Evolutionary conservation across 2,113 vertebrate genomes (phyloP), one percentile per base, ranked within the genome.

Genomic region (Sinocyclocheilus maitianheensis): DNA sequence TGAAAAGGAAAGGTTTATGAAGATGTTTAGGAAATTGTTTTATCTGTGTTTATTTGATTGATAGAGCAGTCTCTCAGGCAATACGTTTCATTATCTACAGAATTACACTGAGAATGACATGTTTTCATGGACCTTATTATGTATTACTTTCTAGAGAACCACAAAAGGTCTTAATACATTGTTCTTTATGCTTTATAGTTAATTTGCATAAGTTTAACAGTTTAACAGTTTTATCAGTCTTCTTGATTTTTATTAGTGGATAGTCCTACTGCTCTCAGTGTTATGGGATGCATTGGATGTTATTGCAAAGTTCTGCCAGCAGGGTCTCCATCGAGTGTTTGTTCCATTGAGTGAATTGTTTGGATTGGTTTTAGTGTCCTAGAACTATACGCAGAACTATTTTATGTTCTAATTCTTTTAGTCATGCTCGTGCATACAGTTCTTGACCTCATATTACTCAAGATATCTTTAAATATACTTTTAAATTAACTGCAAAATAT

Each of bases 41-140:
- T 80, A 81, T 85, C 75, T 77, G 65, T 63, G 58, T 88, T 84
- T 80, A 72, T 84, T 51, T 65, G n/a, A 88, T 77, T 72, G 78
- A 79, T 58, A 55, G 75, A 16, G 43, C 51, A 71, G 34, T 75
- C n/a, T 22, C 63, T 76, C 34, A 24, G 78, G 13, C 18, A 85
- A 22, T 24, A 22, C n/a, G 20, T 72, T 63, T 51, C 53, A 26
- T 74, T 79, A 65, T 37, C 69, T 83, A 18, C 18, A 14, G 48
- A 65, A 78, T 43, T 55, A 74, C 71, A 10, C 22, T 26, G 26
- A 46, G 5, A 2, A n/a, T 14, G 40, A 43, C 40, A 51, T 78
- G 37, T 77, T 77, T 77, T 60, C 72, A 8, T 24, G 46, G 40
- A 76, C 5, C 58, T 26, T 30, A 7, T 75, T 14, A 0, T 65